Conservation (phyloP, 2,797 vertebrate species). For the Lagodon rhomboides region DNA sequence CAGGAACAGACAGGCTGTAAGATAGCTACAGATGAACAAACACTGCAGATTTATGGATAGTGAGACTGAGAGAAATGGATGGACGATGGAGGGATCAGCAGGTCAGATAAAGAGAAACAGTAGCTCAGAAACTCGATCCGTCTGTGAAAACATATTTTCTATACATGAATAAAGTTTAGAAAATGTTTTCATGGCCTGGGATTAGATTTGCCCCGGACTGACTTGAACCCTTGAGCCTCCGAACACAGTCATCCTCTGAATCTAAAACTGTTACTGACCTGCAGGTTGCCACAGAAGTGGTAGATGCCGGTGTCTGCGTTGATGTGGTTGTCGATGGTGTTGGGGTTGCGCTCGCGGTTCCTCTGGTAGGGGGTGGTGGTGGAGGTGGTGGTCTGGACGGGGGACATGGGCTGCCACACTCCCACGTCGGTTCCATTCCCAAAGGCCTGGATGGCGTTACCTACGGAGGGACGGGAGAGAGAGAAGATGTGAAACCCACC, state of each 20-base stretch:
- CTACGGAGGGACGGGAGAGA: slow-evolving; percentile 63
- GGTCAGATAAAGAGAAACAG: neutral
- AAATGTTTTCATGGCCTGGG: neutral
- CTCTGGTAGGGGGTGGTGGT: slow-evolving; percentile 86
- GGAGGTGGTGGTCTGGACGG: slow-evolving; percentile 89
- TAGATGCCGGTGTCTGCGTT: slow-evolving; percentile 84
- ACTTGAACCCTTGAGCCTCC: neutral
- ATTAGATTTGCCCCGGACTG: slow-evolving; percentile 5
- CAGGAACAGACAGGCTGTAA: neutral
- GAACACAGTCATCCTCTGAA: neutral
- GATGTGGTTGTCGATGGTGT: slow-evolving; percentile 88
- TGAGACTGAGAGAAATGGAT: neutral
- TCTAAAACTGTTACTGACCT: slow-evolving; percentile 83
- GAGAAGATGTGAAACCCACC: neutral
- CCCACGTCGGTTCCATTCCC: slow-evolving; percentile 95
- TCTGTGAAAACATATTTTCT: neutral
- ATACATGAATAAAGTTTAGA: neutral
- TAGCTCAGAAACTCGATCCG: neutral
- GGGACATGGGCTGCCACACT: slow-evolving; percentile 89
- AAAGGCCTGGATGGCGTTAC: slow-evolving; percentile 94
- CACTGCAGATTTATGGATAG: neutral
- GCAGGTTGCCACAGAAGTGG: slow-evolving; percentile 92
- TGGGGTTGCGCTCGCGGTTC: slow-evolving; percentile 77
- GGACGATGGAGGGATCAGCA: neutral
- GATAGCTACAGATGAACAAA: neutral